A percentile compares a stretch with the other conserved stretches of the same genome.
phyloP scores from a whole-genome alignment of 2,113 vertebrate genomes.

The Formicarius rufipectus region DNA sequence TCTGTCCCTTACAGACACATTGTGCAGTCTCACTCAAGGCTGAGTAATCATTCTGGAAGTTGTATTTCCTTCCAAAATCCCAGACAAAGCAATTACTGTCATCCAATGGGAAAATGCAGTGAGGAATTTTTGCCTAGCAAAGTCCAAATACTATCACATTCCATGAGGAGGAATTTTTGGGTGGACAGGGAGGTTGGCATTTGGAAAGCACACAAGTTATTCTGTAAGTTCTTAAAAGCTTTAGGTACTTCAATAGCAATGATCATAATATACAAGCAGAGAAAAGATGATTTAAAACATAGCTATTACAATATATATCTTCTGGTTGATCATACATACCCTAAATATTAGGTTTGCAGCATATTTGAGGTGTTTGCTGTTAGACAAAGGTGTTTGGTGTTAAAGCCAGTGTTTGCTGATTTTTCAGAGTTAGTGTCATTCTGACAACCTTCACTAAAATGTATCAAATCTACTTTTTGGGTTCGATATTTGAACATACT shows the following conservation, averaged over 20 bases:
- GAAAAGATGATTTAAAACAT: background rate
- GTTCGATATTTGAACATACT: background rate
- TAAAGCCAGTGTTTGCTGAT: background rate
- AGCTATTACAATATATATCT: background rate
- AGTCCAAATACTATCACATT: background rate
- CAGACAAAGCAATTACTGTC: background rate
- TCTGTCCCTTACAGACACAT: background rate
- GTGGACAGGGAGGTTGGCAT: background rate
- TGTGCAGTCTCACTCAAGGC: background rate
- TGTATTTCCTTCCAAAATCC: background rate
- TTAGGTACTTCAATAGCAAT: background rate
- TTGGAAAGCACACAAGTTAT: background rate
- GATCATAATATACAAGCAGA: background rate
- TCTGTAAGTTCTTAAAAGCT: background rate
- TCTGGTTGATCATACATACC: background rate
- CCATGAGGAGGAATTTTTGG: background rate
- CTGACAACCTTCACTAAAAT: background rate
- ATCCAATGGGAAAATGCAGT: background rate
- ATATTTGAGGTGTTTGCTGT: background rate
- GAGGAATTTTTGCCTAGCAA: background rate
- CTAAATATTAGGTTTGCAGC: background rate
- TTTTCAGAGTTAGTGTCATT: background rate
- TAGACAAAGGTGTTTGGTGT: too few relatives aligned
- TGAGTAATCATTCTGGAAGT: background rate
- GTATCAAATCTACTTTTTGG: background rate